Conservation (phyloP, 2,113 vertebrate genomes). For the Podilymbus podiceps region DNA sequence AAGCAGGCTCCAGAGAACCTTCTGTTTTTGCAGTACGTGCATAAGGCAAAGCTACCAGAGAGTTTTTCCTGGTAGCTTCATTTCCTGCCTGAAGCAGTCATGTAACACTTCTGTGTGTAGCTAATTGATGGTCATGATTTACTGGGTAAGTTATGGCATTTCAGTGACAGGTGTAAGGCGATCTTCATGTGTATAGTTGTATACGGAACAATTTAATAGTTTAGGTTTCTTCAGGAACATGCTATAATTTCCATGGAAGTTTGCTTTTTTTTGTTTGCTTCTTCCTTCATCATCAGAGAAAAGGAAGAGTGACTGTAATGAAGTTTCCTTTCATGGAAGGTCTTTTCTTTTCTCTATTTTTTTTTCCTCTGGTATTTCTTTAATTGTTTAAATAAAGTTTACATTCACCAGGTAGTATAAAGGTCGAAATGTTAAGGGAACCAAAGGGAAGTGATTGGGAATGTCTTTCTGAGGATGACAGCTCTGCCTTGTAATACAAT, state of each 20-base stretch:
- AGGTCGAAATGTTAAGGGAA: not conserved
- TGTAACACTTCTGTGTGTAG: not conserved
- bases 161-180: not conserved
- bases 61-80: not conserved
- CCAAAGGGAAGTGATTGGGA: not conserved
- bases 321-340: not conserved
- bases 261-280: not conserved
- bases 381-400: not conserved
- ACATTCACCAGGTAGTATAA: not conserved
- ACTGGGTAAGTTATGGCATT: not conserved
- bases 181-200: not conserved
- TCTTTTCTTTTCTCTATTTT: not conserved
- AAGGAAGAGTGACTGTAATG: not conserved
- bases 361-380: not conserved
- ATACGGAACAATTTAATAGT: not conserved
- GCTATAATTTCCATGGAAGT: not conserved
- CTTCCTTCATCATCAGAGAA: not conserved
- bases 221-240: not conserved
- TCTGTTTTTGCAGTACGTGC: not conserved
- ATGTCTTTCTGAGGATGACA: constrained; percentile 27
- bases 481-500: constrained; percentile 38
- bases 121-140: not conserved
- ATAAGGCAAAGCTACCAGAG: not conserved
- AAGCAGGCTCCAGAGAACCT: constrained; percentile 12
- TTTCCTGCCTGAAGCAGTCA: not conserved